Evolutionary conservation across 2,113 vertebrate genomes (phyloP), one percentile per base, ranked within the genome.

Genomic region (Stigmatopora nigra): DNA sequence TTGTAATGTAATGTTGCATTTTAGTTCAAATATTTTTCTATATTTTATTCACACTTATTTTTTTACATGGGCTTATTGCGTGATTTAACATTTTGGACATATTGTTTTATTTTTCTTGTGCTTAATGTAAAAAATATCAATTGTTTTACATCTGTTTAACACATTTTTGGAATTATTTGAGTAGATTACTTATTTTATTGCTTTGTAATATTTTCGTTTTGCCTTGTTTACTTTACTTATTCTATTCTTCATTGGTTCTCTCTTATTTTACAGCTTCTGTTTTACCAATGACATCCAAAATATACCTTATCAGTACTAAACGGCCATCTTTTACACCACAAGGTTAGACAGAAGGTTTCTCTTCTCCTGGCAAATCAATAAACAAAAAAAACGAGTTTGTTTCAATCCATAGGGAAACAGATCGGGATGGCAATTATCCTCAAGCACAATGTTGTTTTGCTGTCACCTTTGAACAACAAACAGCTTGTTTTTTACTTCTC

Each of bases 381-480:
- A 41, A 61, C n/a, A 9, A 5, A 61, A 14, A 22, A 44, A 20
- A 31, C n/a, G 38, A 19, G 36, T 60, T 60, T 60, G 58, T 60
- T 19, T 60, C 17, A 19, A 36, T 60, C 58, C 58, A 19, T 14
- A 7, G 58, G 19, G 58, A 60, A 17, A 56, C 53, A 7, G 58
- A 17, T 41, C 17, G 36, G 11, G 36, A 41, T 20, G 58, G 58
- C 58, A 60, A 60, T 60, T 60, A 60, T 41, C 58, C 58, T 35
- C 3, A 5, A 60, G 56, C 58, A 35, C 36, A 11, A 7, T 36
- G 56, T 36, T 58, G 55, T 58, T 58, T 35, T 58, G 35, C 53
- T 13, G 48, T 16, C 52, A 56, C 22, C 13, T 14, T 35, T 25
- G 53, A 17, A 10, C 36, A 60, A 19, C 17, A 19, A 25, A 41